Conservation (phyloP, 2,113 vertebrate genomes). For the Nycticebus coucang region DNA sequence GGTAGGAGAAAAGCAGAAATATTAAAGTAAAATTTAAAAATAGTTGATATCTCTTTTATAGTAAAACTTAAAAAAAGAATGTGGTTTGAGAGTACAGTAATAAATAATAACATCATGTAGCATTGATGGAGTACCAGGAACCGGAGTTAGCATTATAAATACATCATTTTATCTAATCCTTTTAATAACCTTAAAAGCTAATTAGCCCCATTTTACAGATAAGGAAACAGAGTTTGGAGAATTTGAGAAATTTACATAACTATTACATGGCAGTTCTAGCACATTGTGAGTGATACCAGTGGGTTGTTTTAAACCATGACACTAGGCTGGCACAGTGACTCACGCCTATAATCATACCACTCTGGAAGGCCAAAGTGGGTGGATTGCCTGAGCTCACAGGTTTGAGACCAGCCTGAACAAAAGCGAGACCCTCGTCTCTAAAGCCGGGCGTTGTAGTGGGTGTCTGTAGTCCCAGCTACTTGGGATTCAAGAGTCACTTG, state of each 20-base stretch:
- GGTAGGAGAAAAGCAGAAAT: not conserved
- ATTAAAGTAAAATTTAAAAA: not conserved
- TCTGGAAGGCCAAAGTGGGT: no score
- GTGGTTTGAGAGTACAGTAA: not conserved
- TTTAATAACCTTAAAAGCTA: not conserved
- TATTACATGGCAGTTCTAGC: conserved; percentile 13
- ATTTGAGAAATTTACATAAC: not conserved
- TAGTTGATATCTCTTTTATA: no score
- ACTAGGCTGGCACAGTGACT: not conserved
- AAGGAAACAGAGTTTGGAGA: not conserved
- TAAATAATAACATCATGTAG: not conserved
- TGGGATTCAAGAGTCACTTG: no score
- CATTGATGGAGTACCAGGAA: not conserved
- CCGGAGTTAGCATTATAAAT: conserved; percentile 25
- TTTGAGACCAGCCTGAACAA: no score
- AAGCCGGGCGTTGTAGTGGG: no score
- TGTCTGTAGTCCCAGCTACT: no score
- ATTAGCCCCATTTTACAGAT: not conserved
- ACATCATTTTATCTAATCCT: conserved; percentile 18
- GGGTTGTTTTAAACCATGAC: not conserved
- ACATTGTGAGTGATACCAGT: not conserved
- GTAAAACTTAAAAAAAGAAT: not conserved
- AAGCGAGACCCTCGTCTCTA: no score
- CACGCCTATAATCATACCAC: no score
- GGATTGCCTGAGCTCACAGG: no score